phyloP scores from a whole-genome alignment of 2,113 vertebrate genomes.

The Zosterops lateralis region DNA sequence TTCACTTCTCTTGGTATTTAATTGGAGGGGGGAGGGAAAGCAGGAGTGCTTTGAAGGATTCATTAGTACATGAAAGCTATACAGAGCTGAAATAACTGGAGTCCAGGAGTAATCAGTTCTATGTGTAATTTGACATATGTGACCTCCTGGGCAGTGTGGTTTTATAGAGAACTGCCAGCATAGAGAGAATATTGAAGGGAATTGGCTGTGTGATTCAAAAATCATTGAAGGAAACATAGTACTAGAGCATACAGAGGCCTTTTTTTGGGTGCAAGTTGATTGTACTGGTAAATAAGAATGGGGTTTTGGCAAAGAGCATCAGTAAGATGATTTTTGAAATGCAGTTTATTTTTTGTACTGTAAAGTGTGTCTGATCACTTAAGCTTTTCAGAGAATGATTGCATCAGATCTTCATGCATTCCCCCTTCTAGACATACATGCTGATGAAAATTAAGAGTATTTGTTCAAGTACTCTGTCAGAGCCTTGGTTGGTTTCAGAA shows the following conservation, averaged over 20 bases:
- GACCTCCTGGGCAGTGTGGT: neutral
- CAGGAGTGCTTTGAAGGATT: neutral
- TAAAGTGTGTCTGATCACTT: neutral
- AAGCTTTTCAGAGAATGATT: neutral
- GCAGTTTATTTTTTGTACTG: neutral
- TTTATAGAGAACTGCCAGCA: neutral
- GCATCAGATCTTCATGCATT: neutral
- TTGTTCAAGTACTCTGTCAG: neutral
- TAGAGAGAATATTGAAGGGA: neutral
- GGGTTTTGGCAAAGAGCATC: neutral
- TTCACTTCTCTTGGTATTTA: neutral
- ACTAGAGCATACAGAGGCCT: neutral
- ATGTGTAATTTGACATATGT: neutral
- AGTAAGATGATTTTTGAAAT: neutral
- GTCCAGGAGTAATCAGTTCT: neutral
- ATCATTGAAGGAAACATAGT: neutral
- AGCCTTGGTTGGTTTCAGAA: neutral
- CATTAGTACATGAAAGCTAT: neutral
- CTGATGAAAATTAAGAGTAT: neutral
- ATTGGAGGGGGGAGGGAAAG: fast-evolving
- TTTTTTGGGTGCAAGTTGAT: neutral
- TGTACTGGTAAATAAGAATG: neutral
- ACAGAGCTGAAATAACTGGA: neutral
- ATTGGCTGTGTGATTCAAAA: neutral
- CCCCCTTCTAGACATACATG: neutral